Base-by-base conservation (phyloP, 2,797 vertebrate genomes). In the Nannoperca obscura region DNA sequence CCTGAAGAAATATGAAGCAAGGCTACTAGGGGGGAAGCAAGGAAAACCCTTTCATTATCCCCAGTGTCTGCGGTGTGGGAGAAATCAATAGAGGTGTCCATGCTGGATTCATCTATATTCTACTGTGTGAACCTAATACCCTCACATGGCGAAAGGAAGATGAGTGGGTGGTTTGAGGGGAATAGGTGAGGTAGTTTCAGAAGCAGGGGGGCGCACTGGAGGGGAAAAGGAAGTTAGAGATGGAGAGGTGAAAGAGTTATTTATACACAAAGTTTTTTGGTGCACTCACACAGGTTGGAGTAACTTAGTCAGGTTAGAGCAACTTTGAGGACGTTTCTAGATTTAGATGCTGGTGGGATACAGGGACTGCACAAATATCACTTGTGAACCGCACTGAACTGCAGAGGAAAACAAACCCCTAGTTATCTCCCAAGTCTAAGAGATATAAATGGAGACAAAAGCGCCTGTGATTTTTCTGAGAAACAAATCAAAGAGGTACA, bases 31-130 rank as follows among this genome's bases (percentile, higher is more conserved):
- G 78, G 74, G 81, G 82, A 81, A 77, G 78, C 62, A 62, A 88
- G 81, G 84, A 87, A 87, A 91, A 86, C 91, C 91, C 85, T 90
- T 92, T 92, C 83, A 92, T 92, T 92, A 92, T 84, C 87, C 76
- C 67, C 40, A 49, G 89, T 89, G 91, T 89, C 89, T 87, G 87
- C 20, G 85, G 89, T 88, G 83, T 84, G 70, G 77, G 78, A 84
- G 85, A 89, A 92, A 94, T 94, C 93, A 88, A 94, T 94, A 93
- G 82, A 82, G 70, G 86, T 90, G 86, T 85, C 87, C 88, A 70
- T 80, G 88, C 82, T 73, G 83, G 82, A 87, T 88, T 91, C 90
- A 93, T 93, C 87, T 90, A 90, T 93, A 92, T 92, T 94, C 91
- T 83, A 76, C 86, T 73, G 91, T 77, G 88, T 89, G 89, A 93